These are phyloP conservation scores for Nematostella vectensis DNA, from an alignment of 92 coral and sea anemone genomes.

Conservation along the genomic window DNA sequence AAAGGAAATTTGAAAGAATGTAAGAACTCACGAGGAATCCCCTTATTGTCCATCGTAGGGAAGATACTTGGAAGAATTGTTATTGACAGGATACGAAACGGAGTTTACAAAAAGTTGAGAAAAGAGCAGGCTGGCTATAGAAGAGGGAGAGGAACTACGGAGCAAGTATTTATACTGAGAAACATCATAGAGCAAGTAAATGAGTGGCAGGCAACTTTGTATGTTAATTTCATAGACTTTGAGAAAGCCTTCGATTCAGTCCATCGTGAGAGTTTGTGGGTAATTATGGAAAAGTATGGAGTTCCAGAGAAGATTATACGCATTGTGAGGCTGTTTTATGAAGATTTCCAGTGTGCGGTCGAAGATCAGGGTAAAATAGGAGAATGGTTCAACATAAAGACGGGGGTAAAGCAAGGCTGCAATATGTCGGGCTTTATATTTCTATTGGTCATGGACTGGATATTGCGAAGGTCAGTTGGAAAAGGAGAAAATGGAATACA, in stretches of 20 bases:
- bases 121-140: conserved; percentile 20
- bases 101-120: no score
- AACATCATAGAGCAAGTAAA: conserved; percentile 29
- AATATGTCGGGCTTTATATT: conserved; percentile 15
- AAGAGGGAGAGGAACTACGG: conserved; percentile 27
- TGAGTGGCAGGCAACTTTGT: conserved; percentile 34
- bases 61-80: no score
- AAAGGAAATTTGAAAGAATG: conserved; percentile 29
- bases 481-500: conserved; percentile 19
- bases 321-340: conserved; percentile 12
- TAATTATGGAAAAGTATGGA: conserved; percentile 32
- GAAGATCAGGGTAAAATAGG: no score
- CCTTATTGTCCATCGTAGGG: conserved; percentile 17
- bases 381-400: conserved; percentile 14
- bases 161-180: conserved; percentile 21
- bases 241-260: no score
- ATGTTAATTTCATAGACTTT: conserved; percentile 26
- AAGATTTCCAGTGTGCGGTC: no score
- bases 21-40: conserved; percentile 27
- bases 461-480: conserved; percentile 25
- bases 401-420: conserved; percentile 20
- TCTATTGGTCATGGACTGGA: conserved; percentile 19
- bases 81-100: no score
- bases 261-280: no score
- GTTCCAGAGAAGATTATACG: conserved; percentile 23